These are phyloP conservation scores for Chloroceryle aenea DNA, from an alignment of 2,113 vertebrate genomes.

Conservation along the genomic window DNA sequence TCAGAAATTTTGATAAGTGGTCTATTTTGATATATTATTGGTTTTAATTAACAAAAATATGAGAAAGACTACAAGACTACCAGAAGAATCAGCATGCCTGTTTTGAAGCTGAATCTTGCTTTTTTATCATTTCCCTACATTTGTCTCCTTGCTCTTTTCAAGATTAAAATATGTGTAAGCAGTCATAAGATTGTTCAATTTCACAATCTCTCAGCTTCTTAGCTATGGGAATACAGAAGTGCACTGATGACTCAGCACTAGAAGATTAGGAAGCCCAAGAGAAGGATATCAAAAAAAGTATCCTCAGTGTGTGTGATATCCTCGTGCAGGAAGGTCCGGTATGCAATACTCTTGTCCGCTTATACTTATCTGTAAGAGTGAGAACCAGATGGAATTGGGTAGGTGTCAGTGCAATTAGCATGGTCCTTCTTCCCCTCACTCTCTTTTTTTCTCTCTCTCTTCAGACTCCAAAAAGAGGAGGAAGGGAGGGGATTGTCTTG, in stretches of 20 bases:
- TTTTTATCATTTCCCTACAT: background rate
- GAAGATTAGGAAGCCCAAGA: background rate
- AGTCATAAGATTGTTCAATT: background rate
- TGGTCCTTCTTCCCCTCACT: accelerated
- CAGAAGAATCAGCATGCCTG: background rate
- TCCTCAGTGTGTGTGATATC: background rate
- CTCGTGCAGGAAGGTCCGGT: background rate
- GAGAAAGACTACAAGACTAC: background rate
- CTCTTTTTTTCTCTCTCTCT: background rate
- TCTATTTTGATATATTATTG: background rate
- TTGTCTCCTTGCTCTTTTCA: background rate
- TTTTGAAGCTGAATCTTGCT: background rate
- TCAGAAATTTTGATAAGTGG: background rate
- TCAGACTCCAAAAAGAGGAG: background rate
- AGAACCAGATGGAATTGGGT: background rate
- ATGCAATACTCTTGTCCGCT: background rate
- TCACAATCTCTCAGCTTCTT: background rate
- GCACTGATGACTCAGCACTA: background rate
- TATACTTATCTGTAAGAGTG: background rate
- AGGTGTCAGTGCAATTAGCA: background rate
- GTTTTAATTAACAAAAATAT: background rate
- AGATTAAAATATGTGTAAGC: background rate
- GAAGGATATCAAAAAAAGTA: background rate
- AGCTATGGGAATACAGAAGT: background rate
- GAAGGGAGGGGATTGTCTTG: accelerated